phyloP scores from a whole-genome alignment of 2,797 vertebrate species.

The Limosa lapponica region DNA sequence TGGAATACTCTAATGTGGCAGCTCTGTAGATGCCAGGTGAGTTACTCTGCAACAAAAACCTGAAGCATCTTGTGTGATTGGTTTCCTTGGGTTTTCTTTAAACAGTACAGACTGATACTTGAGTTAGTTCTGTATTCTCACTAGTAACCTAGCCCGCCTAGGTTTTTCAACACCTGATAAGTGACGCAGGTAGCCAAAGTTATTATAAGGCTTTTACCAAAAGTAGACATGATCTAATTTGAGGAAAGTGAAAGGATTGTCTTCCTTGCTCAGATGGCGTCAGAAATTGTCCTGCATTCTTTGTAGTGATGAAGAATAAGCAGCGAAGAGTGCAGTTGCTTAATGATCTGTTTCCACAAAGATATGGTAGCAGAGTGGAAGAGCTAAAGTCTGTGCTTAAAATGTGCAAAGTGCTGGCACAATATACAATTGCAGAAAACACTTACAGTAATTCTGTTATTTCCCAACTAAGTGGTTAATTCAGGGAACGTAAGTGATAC shows the following conservation, averaged over 20 bases:
- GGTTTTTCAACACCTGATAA: background rate
- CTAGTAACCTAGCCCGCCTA: background rate
- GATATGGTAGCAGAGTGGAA: background rate
- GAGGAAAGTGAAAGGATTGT: background rate
- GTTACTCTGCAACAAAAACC: background rate
- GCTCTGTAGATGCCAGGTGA: background rate
- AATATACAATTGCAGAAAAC: background rate
- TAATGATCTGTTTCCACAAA: background rate
- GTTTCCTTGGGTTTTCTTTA: background rate
- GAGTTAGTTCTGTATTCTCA: background rate
- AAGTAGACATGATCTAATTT: background rate
- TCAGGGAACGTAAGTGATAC: background rate
- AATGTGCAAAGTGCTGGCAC: background rate
- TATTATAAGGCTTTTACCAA: background rate
- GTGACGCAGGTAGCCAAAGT: background rate
- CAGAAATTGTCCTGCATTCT: background rate
- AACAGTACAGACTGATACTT: background rate
- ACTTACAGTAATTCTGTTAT: background rate
- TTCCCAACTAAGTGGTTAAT: background rate
- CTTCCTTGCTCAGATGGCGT: background rate
- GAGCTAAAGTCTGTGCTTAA: background rate
- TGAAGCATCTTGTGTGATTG: fast-evolving
- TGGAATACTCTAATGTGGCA: background rate
- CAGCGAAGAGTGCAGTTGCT: background rate
- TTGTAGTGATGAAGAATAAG: background rate